Conservation (phyloP, 2,113 vertebrate species). For the Ornithorhynchus anatinus region DNA sequence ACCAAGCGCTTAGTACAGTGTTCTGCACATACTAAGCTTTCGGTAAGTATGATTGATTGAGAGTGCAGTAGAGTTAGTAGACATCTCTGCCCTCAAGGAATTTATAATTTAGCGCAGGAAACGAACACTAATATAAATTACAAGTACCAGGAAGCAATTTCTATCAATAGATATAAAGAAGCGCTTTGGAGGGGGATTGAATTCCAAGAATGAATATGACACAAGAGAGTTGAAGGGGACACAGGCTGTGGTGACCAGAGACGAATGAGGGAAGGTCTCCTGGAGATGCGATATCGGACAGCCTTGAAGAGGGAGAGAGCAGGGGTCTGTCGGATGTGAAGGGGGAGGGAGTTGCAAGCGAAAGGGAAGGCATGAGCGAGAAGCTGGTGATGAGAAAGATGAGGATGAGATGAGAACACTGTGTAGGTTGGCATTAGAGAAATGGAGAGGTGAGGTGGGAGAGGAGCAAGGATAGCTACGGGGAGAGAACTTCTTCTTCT, state of each 20-base stretch:
- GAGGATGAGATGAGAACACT: neutral
- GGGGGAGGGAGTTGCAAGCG: neutral
- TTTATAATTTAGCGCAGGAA: too few species aligned
- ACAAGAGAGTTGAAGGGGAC: neutral
- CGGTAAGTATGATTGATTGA: too few species aligned
- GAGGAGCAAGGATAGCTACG: neutral
- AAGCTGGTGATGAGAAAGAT: neutral
- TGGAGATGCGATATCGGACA: neutral
- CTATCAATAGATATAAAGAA: neutral
- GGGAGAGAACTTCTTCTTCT: too few species aligned
- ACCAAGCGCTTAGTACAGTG: too few species aligned
- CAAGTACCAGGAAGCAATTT: neutral
- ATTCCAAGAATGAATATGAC: too few species aligned
- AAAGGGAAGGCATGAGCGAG: neutral
- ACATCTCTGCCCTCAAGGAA: too few species aligned
- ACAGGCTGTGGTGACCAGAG: neutral
- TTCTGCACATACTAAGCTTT: too few species aligned
- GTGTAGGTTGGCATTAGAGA: accelerated
- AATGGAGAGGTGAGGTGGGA: neutral
- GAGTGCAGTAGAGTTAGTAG: too few species aligned
- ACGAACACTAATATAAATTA: too few species aligned
- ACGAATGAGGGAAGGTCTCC: neutral
- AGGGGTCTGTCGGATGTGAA: too few species aligned
- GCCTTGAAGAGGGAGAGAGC: too few species aligned
- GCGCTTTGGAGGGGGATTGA: neutral